Base-by-base conservation (phyloP, 64 coral and sea anemone species). In the Cladopsammia gracilis region DNA sequence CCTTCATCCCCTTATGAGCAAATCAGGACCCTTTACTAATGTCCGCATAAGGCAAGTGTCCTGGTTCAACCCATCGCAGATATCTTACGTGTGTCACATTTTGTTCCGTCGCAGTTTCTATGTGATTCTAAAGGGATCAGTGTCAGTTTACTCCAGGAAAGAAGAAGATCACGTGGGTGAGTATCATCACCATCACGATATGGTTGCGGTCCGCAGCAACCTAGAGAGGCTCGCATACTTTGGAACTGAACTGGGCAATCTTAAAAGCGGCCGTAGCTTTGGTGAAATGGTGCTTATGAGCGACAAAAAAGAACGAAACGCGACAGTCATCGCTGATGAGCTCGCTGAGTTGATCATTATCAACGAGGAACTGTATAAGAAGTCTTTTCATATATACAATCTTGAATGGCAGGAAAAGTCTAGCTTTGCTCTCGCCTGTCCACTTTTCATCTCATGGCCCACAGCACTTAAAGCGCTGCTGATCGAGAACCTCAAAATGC, bases 41-140 rank as follows among this genome's bases (percentile, higher is more conserved):
- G 34, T 34, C 34, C 34, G 34, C 34, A 34, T 1, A 34, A 34
- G 34, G 34, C 34, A 34, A 34, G 34, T 34, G 34, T 34, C 34
- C 34, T 34, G 34, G 34, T 34, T 34, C 34, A 34, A 34, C 34
- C 34, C 0, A 34, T 34, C 34, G 34, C 34, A 34, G 34, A 34
- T 2, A 0, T 34, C 34, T 34, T 34, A 34, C 34, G 34, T 34
- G 34, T 34, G 34, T 34, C 34, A 34, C 34, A 34, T 34, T 34
- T 34, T 34, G 10, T 72, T 72, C 69, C 22, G 7, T 65, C 62
- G 9, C 62, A 96, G 96, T 62, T 98, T 98, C 68, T 98, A 91
- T 62, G 86, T 98, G 23, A 94, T 98, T 68, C 76, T 98, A 12
- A 98, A 98, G 79, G 96, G 96, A 13, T 81, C 88, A 78, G 96